Base-by-base conservation (phyloP, 2,113 vertebrate species). In the Pygoscelis adeliae region DNA sequence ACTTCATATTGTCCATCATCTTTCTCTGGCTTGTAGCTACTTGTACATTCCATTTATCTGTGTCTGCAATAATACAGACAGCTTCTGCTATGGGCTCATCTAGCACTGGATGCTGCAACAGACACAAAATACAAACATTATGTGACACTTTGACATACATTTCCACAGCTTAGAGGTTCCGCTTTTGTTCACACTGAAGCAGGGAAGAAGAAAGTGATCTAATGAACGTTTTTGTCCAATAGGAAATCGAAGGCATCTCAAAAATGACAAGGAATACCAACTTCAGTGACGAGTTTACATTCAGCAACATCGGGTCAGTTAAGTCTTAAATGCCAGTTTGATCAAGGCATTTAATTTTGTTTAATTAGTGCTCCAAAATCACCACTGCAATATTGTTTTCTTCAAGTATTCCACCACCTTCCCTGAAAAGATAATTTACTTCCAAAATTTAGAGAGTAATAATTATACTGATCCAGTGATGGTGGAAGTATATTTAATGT, bases 1-100 rank as follows among this genome's bases (percentile, higher is more conserved):
- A 95, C 53, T 98, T 99, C 77, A 95, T 89, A n/a, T 46, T 95
- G 82, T 99, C 99, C 71, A 82, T 91, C 87, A 96, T 91, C 15
- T 98, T 98, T 66, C 98, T 98, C 98, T 99, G 99, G 96, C 99
- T 99, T 3, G 98, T 99, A 78, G 98, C 98, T 71, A 99, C 98
- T 93, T 99, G 99, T 13, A 99, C 99, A 0, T 97, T 98, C 98
- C 98, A 98, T 88, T 98, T 98, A 89, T 99, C 99, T 1, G 98
- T 99, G 95, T 99, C 99, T 65, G 99, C 99, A 63, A 99, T 98
- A 89, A 99, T 99, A 74, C 99, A 99, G 86, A 99, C 94, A 4
- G 99, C 98, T 96, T 99, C 99, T 3, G 99, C 98, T 36, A 99
- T 98, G 1, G 99, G 98, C 91, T 99, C 99, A 56, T 99, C 99